Conservation (phyloP, 2,113 vertebrate genomes). For the Anoplopoma fimbria region DNA sequence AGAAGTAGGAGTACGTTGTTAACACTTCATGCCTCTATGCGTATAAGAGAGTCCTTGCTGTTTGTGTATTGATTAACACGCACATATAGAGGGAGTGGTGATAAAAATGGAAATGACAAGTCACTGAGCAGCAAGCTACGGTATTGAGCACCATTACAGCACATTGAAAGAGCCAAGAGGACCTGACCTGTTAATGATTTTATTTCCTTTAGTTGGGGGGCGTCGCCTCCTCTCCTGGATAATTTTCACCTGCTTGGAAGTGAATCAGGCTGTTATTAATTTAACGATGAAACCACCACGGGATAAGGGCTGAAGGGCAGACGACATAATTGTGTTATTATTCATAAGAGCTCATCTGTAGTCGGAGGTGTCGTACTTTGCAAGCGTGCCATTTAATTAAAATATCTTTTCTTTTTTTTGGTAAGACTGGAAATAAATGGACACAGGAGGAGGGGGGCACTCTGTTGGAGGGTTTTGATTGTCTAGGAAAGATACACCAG, state of each 20-base stretch:
- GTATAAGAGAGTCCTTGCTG: conserved; percentile 47
- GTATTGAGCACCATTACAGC: not conserved
- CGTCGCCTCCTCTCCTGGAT: not conserved
- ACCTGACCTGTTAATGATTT: conserved; percentile 28
- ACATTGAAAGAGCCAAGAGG: conserved; percentile 5
- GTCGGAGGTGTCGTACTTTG: conserved; percentile 19
- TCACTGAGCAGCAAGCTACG: conserved; percentile 53
- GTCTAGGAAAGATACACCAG: conserved; percentile 23
- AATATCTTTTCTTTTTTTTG: conserved; percentile 8
- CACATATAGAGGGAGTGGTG: conserved; percentile 51
- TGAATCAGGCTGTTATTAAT: conserved; percentile 47
- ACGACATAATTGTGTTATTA: conserved; percentile 47
- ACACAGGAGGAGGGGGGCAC: not conserved
- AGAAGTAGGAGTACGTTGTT: conserved; percentile 40
- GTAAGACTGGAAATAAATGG: conserved; percentile 24
- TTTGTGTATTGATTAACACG: conserved; percentile 72
- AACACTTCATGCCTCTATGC: conserved; percentile 65
- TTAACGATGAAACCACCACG: conserved; percentile 32
- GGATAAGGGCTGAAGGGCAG: conserved; percentile 47
- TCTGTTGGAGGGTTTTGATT: conserved; percentile 19
- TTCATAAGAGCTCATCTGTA: conserved; percentile 55
- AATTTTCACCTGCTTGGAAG: conserved; percentile 34
- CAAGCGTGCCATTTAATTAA: conserved; percentile 55
- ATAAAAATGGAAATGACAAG: conserved; percentile 72
- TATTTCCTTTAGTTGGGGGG: not conserved